Percentiles rank a stretch among this genome's conserved stretches.
Conservation (phyloP, 2,888 invertebrate genomes). For the Kryphioiulus occultus region DNA sequence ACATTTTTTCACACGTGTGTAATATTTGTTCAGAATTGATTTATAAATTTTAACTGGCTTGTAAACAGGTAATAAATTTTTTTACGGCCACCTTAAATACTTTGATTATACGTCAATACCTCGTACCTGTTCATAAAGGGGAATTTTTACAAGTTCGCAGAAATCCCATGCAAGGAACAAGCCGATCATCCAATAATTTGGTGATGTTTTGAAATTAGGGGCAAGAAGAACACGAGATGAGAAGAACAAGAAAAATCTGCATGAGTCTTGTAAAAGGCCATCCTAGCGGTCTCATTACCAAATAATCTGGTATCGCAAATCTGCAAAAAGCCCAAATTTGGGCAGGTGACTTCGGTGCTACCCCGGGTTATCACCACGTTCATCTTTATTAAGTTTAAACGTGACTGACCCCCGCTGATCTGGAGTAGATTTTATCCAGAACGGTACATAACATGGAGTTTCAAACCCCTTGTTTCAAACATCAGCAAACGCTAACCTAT, state of each 20-base stretch:
- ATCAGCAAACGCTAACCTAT: background rate
- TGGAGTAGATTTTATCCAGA: background rate
- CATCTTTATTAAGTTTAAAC: slow-evolving; percentile 20
- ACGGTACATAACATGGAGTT: background rate
- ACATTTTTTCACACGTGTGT: too few species aligned
- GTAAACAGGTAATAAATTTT: too few species aligned
- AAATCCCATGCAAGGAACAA: too few species aligned
- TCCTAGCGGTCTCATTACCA: background rate
- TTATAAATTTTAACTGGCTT: too few species aligned
- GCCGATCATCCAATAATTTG: too few species aligned
- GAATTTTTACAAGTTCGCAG: too few species aligned
- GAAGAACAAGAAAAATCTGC: background rate
- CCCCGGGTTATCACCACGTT: background rate
- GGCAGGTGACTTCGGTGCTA: background rate
- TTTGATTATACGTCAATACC: too few species aligned
- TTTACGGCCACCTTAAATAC: too few species aligned
- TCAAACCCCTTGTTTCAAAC: background rate
- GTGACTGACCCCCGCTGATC: slow-evolving; percentile 13
- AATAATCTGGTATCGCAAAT: background rate
- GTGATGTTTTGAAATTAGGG: too few species aligned
- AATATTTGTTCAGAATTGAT: too few species aligned
- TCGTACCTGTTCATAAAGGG: too few species aligned
- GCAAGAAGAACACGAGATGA: background rate
- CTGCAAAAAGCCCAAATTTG: background rate
- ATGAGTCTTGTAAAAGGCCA: background rate